These are phyloP conservation scores for Luperina testacea DNA, from an alignment of 2,888 invertebrate genomes.

Conservation along the genomic window DNA sequence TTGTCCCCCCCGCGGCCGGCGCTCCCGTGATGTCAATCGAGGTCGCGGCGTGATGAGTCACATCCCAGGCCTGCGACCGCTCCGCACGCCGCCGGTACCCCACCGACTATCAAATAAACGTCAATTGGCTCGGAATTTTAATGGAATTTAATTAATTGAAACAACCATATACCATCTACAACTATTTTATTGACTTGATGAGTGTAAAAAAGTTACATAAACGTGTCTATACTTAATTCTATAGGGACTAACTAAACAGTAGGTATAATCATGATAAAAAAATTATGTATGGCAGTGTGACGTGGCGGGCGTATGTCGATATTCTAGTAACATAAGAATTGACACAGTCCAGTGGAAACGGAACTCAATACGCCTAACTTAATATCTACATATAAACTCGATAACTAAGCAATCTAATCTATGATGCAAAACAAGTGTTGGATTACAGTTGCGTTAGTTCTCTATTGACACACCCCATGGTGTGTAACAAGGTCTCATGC, in stretches of 20 bases:
- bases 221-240: slow-evolving; percentile 79
- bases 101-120: slow-evolving; percentile 78
- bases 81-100: slow-evolving; percentile 67
- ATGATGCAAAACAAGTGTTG: slow-evolving; percentile 82
- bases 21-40: slow-evolving; percentile 71
- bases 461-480: slow-evolving; percentile 78
- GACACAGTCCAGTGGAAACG: slow-evolving; percentile 91
- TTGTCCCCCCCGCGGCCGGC: slow-evolving; percentile 69
- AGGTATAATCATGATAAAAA: slow-evolving; percentile 76
- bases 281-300: slow-evolving; percentile 82
- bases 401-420: slow-evolving; percentile 82
- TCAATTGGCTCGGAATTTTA: slow-evolving; percentile 87
- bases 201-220: slow-evolving; percentile 86
- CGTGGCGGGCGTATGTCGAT: slow-evolving; percentile 90
- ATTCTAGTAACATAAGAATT: slow-evolving; percentile 92
- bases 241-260: slow-evolving; percentile 67
- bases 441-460: slow-evolving; percentile 74
- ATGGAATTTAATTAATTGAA: slow-evolving; percentile 88
- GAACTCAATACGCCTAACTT: slow-evolving; percentile 84
- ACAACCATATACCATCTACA: slow-evolving; percentile 85
- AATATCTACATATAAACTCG: slow-evolving; percentile 70
- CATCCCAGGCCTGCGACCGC: slow-evolving; percentile 67
- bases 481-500: slow-evolving; percentile 86
- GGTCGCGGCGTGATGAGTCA: slow-evolving; percentile 76
- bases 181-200: slow-evolving; percentile 85